These are phyloP conservation scores for Acanthoscelides obtectus DNA, from an alignment of 2,888 invertebrate genomes.

Conservation along the genomic window DNA sequence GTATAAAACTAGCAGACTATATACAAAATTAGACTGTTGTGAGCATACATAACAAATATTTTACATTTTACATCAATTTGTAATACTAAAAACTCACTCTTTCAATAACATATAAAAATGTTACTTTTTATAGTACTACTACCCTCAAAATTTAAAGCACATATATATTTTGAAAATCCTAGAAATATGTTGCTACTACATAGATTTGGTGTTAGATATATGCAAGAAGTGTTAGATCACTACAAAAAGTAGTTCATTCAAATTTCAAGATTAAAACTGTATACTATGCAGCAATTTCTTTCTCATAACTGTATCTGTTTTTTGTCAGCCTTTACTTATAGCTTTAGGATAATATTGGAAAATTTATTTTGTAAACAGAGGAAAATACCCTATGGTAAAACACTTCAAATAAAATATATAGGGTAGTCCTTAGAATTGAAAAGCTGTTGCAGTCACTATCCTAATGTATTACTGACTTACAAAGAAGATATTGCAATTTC, in stretches of 20 bases:
- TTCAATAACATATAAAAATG: conserved; percentile 30
- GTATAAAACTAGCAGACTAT: conserved; percentile 57
- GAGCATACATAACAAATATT: conserved; percentile 44
- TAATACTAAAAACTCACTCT: conserved; percentile 32
- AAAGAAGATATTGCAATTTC: no score
- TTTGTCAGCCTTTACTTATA: not conserved
- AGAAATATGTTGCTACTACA: not conserved
- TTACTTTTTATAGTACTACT: conserved; percentile 18
- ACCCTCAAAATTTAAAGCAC: conserved; percentile 17
- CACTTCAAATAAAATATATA: not conserved
- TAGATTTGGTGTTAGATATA: not conserved
- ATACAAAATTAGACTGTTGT: conserved; percentile 50
- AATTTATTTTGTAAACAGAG: not conserved
- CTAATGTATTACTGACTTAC: no score
- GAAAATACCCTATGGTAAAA: not conserved
- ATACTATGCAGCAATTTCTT: not conserved
- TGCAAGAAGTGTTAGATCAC: not conserved
- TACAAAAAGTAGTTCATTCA: not conserved
- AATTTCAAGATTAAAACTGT: not conserved
- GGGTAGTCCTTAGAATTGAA: not conserved
- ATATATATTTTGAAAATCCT: conserved; percentile 7
- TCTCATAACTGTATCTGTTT: not conserved
- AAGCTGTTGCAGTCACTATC: no score
- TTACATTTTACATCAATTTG: conserved; percentile 32
- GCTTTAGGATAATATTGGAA: not conserved